Conservation (phyloP, 2,797 vertebrate species). For the Threskiornis aethiopicus region DNA sequence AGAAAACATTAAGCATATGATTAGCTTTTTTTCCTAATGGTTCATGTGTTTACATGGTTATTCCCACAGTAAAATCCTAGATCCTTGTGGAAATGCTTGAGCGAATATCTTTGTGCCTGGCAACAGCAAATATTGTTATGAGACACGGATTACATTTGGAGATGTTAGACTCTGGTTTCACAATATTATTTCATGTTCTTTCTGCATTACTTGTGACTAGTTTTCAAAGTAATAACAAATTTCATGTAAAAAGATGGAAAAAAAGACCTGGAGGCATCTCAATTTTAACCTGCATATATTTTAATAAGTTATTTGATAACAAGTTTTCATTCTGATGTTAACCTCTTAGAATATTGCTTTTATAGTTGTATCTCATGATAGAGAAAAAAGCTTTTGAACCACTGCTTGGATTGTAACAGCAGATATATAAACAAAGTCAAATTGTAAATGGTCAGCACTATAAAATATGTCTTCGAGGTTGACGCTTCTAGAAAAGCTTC, state of each 20-base stretch:
- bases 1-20: background rate
- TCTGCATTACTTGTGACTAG: background rate
- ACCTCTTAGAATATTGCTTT: background rate
- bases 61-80: background rate
- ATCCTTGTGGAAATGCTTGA: background rate
- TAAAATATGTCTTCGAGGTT: background rate
- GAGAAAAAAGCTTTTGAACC: background rate
- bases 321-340: background rate
- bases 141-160: background rate
- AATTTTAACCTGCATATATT: background rate
- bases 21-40: background rate
- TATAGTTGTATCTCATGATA: background rate
- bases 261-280: background rate
- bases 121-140: background rate
- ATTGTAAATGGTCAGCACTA: background rate
- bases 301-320: background rate
- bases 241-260: background rate
- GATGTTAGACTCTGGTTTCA: background rate
- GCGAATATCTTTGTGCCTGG: background rate
- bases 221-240: background rate
- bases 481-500: background rate
- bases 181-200: background rate
- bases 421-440: background rate
- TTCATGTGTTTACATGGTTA: background rate
- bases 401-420: background rate